A percentile compares a stretch with the other conserved stretches of the same genome.
phyloP scores from a whole-genome alignment of 2,113 vertebrate species.

The Sander lucioperca region DNA sequence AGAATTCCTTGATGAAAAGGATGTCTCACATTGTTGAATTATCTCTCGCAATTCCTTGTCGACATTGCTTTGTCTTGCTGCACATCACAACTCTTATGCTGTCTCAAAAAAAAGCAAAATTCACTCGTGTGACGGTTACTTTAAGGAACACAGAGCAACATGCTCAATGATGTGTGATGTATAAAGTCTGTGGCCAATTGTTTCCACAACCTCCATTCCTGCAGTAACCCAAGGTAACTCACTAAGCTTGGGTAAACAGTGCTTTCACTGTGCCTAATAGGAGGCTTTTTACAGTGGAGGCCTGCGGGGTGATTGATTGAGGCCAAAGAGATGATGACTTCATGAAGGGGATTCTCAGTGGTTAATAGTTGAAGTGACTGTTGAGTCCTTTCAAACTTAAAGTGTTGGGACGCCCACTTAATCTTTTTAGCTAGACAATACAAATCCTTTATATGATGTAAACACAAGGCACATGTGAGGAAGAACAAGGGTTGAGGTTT shows the following conservation, averaged over 20 bases:
- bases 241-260: slow-evolving; percentile 70
- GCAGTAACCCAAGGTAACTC: slow-evolving; percentile 61
- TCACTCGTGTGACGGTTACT: neutral
- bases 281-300: slow-evolving; percentile 67
- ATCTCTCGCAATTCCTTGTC: slow-evolving; percentile 35
- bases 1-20: slow-evolving; percentile 13
- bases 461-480: slow-evolving; percentile 44
- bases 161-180: slow-evolving; percentile 19
- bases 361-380: slow-evolving; percentile 51
- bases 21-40: slow-evolving; percentile 45
- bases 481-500: slow-evolving; percentile 10
- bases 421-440: slow-evolving; percentile 69
- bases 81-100: slow-evolving; percentile 15
- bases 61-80: slow-evolving; percentile 30
- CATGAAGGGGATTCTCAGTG: slow-evolving; percentile 61
- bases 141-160: slow-evolving; percentile 14
- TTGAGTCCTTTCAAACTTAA: slow-evolving; percentile 56
- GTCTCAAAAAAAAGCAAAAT: neutral
- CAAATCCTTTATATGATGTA: slow-evolving; percentile 66
- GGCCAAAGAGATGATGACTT: slow-evolving; percentile 66
- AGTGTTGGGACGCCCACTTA: slow-evolving; percentile 63
- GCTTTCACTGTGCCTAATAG: slow-evolving; percentile 69
- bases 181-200: slow-evolving; percentile 38
- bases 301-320: slow-evolving; percentile 61
- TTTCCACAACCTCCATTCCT: slow-evolving; percentile 55